Evolutionary conservation across 1,140 invertebrate species (phyloP), one percentile per base, ranked within the genome.

Genomic region (Nephila pilipes): DNA sequence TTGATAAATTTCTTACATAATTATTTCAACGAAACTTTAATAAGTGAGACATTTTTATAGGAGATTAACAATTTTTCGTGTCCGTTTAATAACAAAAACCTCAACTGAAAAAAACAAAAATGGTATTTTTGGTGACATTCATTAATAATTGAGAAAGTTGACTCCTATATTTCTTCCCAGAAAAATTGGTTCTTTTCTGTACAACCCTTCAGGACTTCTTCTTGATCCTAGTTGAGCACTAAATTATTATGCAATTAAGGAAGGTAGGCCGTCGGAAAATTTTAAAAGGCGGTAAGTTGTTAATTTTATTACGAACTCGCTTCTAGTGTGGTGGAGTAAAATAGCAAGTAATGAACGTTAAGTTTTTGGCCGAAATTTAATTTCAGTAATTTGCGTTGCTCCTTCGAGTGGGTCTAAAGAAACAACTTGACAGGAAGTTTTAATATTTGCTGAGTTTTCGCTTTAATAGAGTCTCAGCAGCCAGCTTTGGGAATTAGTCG

Each of bases 211-310:
- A 4, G 22, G 88, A 55, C 5, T 14, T 63, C 63, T 88, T 69
- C 55, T 88, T 88, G 88, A 90, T 80, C 88, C 75, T 25, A 60
- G 38, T 60, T 90, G 75, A 90, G 88, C 88, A 18, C 69, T 55
- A 90, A 79, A 79, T 90, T 90, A 90, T 90, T 90, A 90, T 80
- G 88, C 88, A 90, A 90, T 90, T 90, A 90, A 80, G 88, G 54
- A 90, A 79, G 60, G 65, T 55, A 57, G 65, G 65, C 88, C 46
- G 75, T 46, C 60, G 46, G 46, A 80, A 80, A 90, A 90, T 80
- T 90, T 90, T 90, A 90, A 90, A 90, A 90, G 88, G 88, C 88
- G 69, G 88, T 90, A 90, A 90, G 88, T 90, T 80, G 60, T 80
- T 90, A 90, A 90, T 90, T 90, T 90, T 80, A 90, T 90, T 90